These are phyloP conservation scores for Dryobota labecula DNA, from an alignment of 2,888 invertebrate species.

Conservation along the genomic window DNA sequence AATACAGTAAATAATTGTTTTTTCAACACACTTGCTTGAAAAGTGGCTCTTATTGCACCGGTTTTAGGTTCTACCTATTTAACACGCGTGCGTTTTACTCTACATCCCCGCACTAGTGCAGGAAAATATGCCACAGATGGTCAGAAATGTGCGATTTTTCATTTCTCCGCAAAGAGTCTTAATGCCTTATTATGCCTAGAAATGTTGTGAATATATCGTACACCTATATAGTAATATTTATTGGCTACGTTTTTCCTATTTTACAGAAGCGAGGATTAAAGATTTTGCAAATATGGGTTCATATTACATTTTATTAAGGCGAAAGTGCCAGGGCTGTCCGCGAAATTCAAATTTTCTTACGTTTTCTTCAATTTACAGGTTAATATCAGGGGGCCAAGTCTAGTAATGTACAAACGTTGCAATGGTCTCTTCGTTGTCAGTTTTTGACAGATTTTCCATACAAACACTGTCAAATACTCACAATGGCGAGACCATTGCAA, in stretches of 20 bases:
- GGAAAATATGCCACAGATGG: no score
- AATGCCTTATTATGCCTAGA: not conserved
- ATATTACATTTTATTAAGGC: not conserved
- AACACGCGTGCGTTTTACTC: not conserved
- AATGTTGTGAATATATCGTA: not conserved
- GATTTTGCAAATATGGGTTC: not conserved
- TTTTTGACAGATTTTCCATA: no score
- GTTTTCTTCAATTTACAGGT: not conserved
- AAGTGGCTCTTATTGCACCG: not conserved
- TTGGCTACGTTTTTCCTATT: not conserved
- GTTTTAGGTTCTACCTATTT: no score
- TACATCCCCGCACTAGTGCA: not conserved
- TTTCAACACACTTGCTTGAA: not conserved
- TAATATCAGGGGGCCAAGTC: not conserved
- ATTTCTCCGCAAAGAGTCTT: not conserved
- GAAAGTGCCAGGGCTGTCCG: not conserved
- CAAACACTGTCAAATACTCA: no score
- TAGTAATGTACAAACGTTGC: no score
- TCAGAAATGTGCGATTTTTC: not conserved
- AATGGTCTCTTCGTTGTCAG: no score
- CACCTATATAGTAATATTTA: not conserved
- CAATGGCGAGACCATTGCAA: no score
- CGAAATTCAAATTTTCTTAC: not conserved
- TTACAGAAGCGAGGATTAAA: not conserved
- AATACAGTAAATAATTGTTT: conserved; percentile 3